Conservation (phyloP, 2,888 invertebrate genomes). For the Tiliacea aurago region DNA sequence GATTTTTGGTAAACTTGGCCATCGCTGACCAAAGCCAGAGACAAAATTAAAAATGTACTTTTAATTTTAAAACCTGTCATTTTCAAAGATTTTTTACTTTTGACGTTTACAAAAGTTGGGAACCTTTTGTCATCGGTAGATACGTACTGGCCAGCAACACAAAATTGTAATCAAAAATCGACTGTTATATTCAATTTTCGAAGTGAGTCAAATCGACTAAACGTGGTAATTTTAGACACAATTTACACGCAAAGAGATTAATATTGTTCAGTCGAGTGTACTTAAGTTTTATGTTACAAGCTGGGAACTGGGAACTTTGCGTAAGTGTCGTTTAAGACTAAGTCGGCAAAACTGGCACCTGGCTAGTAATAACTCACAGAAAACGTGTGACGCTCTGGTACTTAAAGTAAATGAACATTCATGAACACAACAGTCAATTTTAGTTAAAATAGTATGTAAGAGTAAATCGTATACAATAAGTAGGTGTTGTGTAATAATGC, state of each 20-base stretch:
- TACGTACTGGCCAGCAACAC: not conserved
- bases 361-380: slow-evolving; percentile 22
- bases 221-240: slow-evolving; percentile 53
- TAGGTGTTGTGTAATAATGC: too few relatives aligned
- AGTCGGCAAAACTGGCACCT: slow-evolving; percentile 58
- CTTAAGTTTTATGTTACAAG: slow-evolving; percentile 76
- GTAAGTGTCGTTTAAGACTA: slow-evolving; percentile 62
- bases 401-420: not conserved
- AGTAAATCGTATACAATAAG: too few relatives aligned
- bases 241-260: slow-evolving; percentile 64
- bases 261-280: slow-evolving; percentile 71
- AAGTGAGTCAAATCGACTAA: slow-evolving; percentile 57
- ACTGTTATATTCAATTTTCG: not conserved
- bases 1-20: not conserved
- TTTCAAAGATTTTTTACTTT: not conserved
- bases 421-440: too few relatives aligned
- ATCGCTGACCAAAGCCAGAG: not conserved
- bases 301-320: slow-evolving; percentile 70
- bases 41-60: not conserved
- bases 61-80: not conserved
- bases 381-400: slow-evolving; percentile 36
- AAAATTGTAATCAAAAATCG: not conserved
- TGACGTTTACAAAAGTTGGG: not conserved
- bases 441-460: too few relatives aligned
- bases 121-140: not conserved